These are phyloP conservation scores for Epinephelus moara DNA, from an alignment of 2,113 vertebrate species.

Conservation along the genomic window DNA sequence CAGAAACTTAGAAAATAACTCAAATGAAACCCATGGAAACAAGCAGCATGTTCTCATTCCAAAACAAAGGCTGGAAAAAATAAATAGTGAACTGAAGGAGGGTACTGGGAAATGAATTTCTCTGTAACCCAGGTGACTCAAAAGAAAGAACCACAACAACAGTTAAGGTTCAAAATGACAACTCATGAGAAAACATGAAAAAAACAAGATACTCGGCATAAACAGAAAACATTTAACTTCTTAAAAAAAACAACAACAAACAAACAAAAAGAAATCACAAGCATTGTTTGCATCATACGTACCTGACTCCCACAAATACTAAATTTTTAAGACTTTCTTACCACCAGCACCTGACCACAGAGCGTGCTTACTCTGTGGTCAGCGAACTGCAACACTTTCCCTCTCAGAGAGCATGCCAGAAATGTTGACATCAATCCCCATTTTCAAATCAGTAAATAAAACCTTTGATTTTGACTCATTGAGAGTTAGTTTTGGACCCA, in stretches of 20 bases:
- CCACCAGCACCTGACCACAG: slow-evolving; percentile 83
- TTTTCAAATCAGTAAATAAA: slow-evolving; percentile 13
- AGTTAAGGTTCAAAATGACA: slow-evolving; percentile 68
- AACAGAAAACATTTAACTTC: slow-evolving; percentile 56
- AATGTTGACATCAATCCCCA: background rate
- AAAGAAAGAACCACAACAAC: slow-evolving; percentile 70
- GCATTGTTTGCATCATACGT: slow-evolving; percentile 88
- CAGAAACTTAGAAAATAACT: slow-evolving; percentile 49
- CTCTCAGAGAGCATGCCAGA: slow-evolving; percentile 36
- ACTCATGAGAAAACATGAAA: slow-evolving; percentile 73
- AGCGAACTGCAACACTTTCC: slow-evolving; percentile 73
- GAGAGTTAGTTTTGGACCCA: slow-evolving; percentile 32
- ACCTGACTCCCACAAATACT: slow-evolving; percentile 93
- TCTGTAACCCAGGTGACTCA: slow-evolving; percentile 70
- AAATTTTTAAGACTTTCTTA: slow-evolving; percentile 95
- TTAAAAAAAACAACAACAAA: slow-evolving; percentile 39
- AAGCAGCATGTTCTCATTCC: slow-evolving; percentile 66
- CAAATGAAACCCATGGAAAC: slow-evolving; percentile 51
- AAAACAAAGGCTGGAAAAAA: slow-evolving; percentile 64
- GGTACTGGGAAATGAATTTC: slow-evolving; percentile 70
- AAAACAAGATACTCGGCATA: slow-evolving; percentile 37
- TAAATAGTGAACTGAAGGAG: slow-evolving; percentile 69
- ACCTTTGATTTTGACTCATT: slow-evolving; percentile 12
- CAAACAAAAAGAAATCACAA: slow-evolving; percentile 61
- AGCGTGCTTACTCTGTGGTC: slow-evolving; percentile 64